Base-by-base conservation (phyloP, 1,140 invertebrate genomes). In the Drosophila novamexicana region DNA sequence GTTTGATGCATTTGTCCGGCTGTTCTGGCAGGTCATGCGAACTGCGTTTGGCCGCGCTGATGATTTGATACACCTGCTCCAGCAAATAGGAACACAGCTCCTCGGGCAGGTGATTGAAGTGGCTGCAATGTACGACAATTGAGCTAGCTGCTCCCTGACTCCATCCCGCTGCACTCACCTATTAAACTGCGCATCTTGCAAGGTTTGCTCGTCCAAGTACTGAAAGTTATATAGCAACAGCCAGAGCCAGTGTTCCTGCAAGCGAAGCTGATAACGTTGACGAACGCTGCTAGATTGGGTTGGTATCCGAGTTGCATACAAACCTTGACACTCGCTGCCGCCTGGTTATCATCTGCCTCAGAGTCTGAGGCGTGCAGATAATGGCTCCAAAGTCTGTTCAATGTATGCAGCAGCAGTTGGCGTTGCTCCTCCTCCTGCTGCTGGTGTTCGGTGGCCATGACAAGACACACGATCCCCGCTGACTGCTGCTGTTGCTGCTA, bases 201-300 rank as follows among this genome's bases (percentile, higher is more conserved):
- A 29, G 7, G 68, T 54, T 53, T 53, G 74, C 40, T 86, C 74
- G 12, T 86, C 68, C 42, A 86, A 34, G 66, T 83, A 90, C 72
- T 92, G 90, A 40, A 86, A 92, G 32, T 92, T 81, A 50, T 81
- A 92, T 1, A 92, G 72, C 58, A 92, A 70, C 6, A 81, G 56
- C 80, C 91, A 81, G 3, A 92, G 71, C 91, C 84, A 91, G 62
- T 92, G 91, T 67, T 90, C 75, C 91, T 92, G 68, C 16, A 59
- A 79, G 40, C 40, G 10, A 7, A 34, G 58, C 14, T 49, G 80
- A 83, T 84, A 89, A 84, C 44, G 12, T 44, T 12, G 18, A 10
- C 34, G 34, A 10, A 16, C 12, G 36, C 32, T 29, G 22, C 22
- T 29, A 49, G 32, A 64, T 34, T 56, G 45, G 44, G 34, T 12